Evolutionary conservation across 2,113 vertebrate species (phyloP).

Genomic region (Erinaceus europaeus): DNA sequence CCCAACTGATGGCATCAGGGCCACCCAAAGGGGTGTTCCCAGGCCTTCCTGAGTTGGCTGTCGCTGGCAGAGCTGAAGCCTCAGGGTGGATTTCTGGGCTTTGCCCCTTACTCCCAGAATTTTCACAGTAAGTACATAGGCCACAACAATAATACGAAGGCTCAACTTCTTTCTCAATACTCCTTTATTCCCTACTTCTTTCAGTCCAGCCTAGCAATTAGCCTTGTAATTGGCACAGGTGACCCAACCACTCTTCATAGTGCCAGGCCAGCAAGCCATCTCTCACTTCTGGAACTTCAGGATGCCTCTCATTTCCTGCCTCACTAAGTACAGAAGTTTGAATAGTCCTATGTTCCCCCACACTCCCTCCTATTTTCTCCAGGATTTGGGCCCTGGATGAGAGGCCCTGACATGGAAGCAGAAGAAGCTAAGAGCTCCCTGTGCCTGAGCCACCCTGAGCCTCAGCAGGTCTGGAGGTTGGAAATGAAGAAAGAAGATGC

Average conservation of each 20-base stretch:
- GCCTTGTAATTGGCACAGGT: not conserved
- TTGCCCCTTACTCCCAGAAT: not conserved
- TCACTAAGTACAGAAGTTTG: not conserved
- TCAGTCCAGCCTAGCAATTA: not conserved
- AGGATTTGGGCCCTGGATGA: not conserved
- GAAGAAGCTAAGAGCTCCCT: not conserved
- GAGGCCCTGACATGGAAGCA: slow-evolving; percentile 33
- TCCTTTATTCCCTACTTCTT: not conserved
- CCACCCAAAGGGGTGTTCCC: not conserved
- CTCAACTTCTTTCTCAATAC: not conserved
- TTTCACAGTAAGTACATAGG: not conserved
- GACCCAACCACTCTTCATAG: not conserved
- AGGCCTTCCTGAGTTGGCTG: not conserved
- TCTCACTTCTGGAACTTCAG: not conserved
- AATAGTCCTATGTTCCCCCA: not conserved
- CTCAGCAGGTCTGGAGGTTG: slow-evolving; percentile 27
- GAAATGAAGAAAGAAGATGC: not conserved
- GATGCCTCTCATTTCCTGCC: not conserved
- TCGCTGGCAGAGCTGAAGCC: not conserved
- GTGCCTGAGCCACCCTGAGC: not conserved
- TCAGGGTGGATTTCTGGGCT: not conserved
- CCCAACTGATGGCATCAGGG: not conserved
- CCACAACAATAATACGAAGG: not conserved
- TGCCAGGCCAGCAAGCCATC: not conserved
- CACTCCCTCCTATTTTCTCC: not conserved